Evolutionary conservation across 2,888 invertebrate species (phyloP), one percentile per base, ranked within the genome.

Genomic region (Eremobia ochroleuca): DNA sequence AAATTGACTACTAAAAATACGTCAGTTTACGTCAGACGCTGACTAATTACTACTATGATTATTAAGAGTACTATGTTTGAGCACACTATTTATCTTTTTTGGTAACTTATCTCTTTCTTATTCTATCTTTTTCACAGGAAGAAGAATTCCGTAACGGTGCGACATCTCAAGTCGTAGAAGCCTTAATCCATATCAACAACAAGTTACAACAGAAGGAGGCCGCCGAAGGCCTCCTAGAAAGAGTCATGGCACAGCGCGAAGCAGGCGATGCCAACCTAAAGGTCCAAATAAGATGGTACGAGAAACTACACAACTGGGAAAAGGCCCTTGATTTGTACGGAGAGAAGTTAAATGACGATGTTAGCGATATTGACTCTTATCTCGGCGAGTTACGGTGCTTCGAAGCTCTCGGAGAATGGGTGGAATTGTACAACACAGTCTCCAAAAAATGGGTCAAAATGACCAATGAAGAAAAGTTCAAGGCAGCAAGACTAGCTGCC

Each of bases 301-400:
- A 99, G 93, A 99, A 99, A 94, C 97, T 99, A 2, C 99, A 99
- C 94, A 99, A 99, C 92, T 99, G 99, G 99, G 99, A 99, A 90
- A 99, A 99, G 92, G 99, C 99, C 0, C 96, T 99, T 62, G 97
- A 98, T 82, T 97, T 99, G 0, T 99, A 99, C 91, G 97, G 98
- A 69, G 98, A 98, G 72, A 98, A 98, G 90, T 95, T 99, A 64
- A 96, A 97, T 13, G 95, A 95, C 0, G 97, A 98, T 84, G 95
- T 97, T 0, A 96, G 97, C 15, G 98, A 99, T 91, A 97, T 98
- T 77, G 99, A 99, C 73, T 97, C 99, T 0, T 98, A 98, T 46
- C 96, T 99, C 40, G 99, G 99, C 0, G 98, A 99, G 92, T 98
- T 99, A 98, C 97, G 99, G 72, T 99, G 98, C 93, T 97, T 99